phyloP scores from a whole-genome alignment of 2,797 vertebrate genomes.

The Hirundo rustica region DNA sequence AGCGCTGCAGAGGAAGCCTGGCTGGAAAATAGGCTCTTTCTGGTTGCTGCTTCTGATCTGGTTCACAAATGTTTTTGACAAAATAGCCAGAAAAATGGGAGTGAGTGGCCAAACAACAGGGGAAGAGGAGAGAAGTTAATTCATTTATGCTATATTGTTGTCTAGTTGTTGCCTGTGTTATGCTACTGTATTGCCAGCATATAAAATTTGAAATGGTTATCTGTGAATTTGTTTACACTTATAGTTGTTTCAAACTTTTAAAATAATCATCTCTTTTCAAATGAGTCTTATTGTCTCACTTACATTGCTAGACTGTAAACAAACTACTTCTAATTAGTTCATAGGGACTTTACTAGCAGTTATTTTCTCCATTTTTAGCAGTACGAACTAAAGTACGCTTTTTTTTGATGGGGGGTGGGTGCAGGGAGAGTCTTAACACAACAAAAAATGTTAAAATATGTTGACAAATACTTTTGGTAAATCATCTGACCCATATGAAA shows the following conservation, averaged over 20 bases:
- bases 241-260: background rate
- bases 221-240: background rate
- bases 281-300: background rate
- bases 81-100: background rate
- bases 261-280: background rate
- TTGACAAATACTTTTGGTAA: background rate
- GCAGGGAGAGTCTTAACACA: accelerated
- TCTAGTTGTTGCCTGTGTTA: background rate
- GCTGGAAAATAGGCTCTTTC: background rate
- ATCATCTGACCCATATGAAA: accelerated
- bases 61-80: background rate
- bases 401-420: background rate
- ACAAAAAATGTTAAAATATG: background rate
- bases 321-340: background rate
- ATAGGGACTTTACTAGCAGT: background rate
- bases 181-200: background rate
- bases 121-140: background rate
- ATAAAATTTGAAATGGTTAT: background rate
- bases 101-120: background rate
- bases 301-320: background rate
- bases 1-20: background rate
- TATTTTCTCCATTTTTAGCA: background rate
- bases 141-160: background rate
- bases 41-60: background rate
- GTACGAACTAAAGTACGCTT: background rate